Conservation (phyloP, 2,888 invertebrate species). For the Thymelicus sylvestris region DNA sequence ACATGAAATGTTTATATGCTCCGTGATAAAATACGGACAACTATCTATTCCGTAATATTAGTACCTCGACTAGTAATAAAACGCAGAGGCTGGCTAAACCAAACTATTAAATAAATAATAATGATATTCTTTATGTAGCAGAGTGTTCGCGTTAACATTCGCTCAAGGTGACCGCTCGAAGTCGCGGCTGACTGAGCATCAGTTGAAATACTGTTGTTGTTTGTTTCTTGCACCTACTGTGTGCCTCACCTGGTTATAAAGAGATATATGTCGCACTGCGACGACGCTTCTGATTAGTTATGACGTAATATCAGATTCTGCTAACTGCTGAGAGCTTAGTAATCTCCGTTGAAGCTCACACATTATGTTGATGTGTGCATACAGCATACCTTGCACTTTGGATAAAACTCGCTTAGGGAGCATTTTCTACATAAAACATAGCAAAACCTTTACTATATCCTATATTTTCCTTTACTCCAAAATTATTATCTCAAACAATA, state of each 20-base stretch:
- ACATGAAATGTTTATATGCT: no score
- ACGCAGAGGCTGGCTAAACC: not conserved
- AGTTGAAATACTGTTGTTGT: constrained; percentile 58
- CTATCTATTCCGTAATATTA: no score
- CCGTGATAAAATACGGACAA: no score
- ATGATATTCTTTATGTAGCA: constrained; percentile 63
- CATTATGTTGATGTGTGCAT: not conserved
- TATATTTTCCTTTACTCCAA: no score
- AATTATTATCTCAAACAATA: no score
- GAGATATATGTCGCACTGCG: constrained; percentile 36
- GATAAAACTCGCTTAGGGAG: not conserved
- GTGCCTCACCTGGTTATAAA: constrained; percentile 55
- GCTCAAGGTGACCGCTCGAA: constrained; percentile 80
- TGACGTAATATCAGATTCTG: constrained; percentile 30
- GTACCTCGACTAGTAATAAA: not conserved
- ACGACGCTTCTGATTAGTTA: constrained; percentile 35
- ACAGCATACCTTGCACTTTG: not conserved
- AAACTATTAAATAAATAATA: constrained; percentile 19
- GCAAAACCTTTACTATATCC: no score
- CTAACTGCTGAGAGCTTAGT: not conserved
- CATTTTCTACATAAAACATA: no score
- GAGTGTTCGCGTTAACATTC: constrained; percentile 79
- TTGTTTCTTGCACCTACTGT: constrained; percentile 53
- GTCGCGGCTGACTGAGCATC: constrained; percentile 81
- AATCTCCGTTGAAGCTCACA: constrained; percentile 1